Base-by-base conservation (phyloP, 2,797 vertebrate genomes). In the Lophius americanus region DNA sequence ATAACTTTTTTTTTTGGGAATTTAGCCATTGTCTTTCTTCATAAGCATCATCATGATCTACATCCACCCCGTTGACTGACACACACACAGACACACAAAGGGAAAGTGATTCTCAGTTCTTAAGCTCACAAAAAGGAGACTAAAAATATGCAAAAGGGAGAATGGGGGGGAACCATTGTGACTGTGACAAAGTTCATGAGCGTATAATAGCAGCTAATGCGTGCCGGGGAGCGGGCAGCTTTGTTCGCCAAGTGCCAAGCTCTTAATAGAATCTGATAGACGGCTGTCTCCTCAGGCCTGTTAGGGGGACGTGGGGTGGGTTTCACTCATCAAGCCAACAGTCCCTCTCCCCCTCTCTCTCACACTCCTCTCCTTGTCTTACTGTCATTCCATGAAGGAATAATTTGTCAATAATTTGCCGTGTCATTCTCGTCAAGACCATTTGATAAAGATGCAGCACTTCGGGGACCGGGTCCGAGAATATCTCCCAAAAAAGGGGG, bases 351-450 rank as follows among this genome's bases (percentile, higher is more conserved):
- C 43, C 14, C 14, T n/a, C 72, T 51, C 70, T 9, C 64, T 9
- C 67, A 50, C 57, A 23, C 76, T 58, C 59, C 53, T 58, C 59
- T 76, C 63, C 87, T 85, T 83, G 76, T 88, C 85, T 88, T 85
- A 82, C 84, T 87, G 86, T 85, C 83, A 72, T 82, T 89, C 87
- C 83, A 83, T 87, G 87, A 92, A 91, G 90, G 91, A 92, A 92
- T 92, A 87, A 93, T 94, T 94, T 93, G 92, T 94, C 93, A 94
- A 94, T 94, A 94, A 94, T 94, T 89, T 89, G 87, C 91, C 93
- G 92, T 94, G 93, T 94, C 92, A 73, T 88, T 91, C 85, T 91
- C 68, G 89, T 92, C 91, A 91, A 84, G 90, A 88, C 85, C 58
- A 79, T 85, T 75, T 92, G 93, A 94, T 94, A 93, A 92, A 79